Conservation (phyloP, 2,113 vertebrate species). For the Varanus komodoensis region DNA sequence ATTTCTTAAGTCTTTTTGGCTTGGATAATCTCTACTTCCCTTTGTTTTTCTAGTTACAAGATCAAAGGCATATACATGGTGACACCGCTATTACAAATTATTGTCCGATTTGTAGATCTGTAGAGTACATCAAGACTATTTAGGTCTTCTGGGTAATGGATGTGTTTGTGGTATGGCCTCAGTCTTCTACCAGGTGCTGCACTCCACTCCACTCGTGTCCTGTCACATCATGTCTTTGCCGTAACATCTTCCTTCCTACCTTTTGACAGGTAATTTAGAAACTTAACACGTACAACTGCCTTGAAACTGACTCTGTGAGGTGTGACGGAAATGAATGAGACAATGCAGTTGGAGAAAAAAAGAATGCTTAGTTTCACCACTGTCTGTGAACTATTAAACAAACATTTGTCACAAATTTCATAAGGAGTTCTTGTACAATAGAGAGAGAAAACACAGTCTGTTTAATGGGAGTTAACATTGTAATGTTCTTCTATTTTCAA, state of each 20-base stretch:
- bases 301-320: slow-evolving; percentile 47
- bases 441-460: slow-evolving; percentile 1
- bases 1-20: neutral
- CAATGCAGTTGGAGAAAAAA: slow-evolving; percentile 51
- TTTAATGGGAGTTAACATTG: neutral
- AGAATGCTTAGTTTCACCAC: neutral
- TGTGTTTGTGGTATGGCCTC: slow-evolving; percentile 41
- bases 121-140: slow-evolving; percentile 38
- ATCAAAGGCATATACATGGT: neutral
- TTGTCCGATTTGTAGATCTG: slow-evolving; percentile 5
- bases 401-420: slow-evolving; percentile 43
- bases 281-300: slow-evolving; percentile 43
- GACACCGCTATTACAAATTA: neutral
- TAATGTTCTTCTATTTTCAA: neutral
- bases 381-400: slow-evolving; percentile 43
- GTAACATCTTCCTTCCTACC: slow-evolving; percentile 41
- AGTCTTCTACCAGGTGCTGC: slow-evolving; percentile 47
- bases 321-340: slow-evolving; percentile 42
- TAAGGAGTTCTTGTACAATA: neutral
- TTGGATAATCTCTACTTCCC: neutral
- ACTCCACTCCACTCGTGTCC: slow-evolving; percentile 26
- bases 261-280: slow-evolving; percentile 71
- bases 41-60: neutral
- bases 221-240: slow-evolving; percentile 52
- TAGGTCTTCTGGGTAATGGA: slow-evolving; percentile 50